Evolutionary conservation across 1,140 invertebrate genomes (phyloP).

Genomic region (Formica exsecta): DNA sequence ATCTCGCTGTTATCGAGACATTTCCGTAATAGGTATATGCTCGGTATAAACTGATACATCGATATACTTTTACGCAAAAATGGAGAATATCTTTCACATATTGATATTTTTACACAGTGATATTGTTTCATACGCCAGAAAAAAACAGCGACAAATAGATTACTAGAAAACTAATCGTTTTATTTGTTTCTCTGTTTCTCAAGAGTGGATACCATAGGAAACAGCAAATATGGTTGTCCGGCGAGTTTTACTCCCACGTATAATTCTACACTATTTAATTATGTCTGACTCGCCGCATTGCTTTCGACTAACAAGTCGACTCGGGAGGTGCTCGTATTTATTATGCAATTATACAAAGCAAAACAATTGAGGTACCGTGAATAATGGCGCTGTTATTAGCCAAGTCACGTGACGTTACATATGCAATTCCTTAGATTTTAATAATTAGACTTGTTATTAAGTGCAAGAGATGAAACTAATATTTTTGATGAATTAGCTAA

Average conservation of each 20-base stretch:
- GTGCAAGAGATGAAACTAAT: not conserved
- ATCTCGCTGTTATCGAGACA: not conserved
- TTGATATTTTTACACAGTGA: not conserved
- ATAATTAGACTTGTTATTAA: constrained; percentile 12
- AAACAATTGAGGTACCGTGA: constrained; percentile 42
- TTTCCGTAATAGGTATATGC: not conserved
- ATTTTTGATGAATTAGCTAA: not conserved
- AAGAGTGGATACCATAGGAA: not conserved
- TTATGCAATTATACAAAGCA: constrained; percentile 60
- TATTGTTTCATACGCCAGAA: not conserved
- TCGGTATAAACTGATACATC: not conserved
- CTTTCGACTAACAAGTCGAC: constrained; percentile 43
- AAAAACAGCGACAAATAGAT: not conserved
- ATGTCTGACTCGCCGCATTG: constrained; percentile 41
- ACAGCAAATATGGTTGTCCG: constrained; percentile 1
- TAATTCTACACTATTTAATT: constrained; percentile 54
- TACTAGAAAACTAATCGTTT: constrained; percentile 19
- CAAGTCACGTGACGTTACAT: constrained; percentile 14
- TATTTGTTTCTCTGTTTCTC: not conserved
- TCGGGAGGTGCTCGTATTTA: constrained; percentile 51
- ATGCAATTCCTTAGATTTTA: constrained; percentile 31
- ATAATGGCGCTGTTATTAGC: constrained; percentile 1
- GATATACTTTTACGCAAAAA: not conserved
- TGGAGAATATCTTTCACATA: not conserved
- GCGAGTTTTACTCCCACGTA: constrained; percentile 34